These are phyloP conservation scores for Vidua macroura DNA, from an alignment of 2,113 vertebrate species.

Conservation along the genomic window DNA sequence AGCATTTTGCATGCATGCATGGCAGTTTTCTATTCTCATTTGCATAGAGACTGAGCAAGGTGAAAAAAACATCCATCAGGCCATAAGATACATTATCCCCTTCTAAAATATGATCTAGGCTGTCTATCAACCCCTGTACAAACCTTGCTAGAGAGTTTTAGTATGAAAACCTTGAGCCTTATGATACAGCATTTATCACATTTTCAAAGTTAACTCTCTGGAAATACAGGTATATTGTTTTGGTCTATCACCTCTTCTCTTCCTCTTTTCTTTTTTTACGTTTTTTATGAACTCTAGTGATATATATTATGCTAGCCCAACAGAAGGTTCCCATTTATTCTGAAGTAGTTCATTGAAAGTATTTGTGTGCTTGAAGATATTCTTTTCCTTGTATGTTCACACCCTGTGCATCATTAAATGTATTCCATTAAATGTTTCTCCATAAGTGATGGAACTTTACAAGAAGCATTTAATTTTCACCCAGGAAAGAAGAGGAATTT, in stretches of 20 bases:
- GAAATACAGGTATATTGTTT: background rate
- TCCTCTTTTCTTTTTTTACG: background rate
- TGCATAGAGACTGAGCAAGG: background rate
- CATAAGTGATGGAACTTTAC: rapidly evolving
- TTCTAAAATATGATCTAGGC: background rate
- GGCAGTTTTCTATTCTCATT: background rate
- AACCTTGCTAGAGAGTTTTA: background rate
- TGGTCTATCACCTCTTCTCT: background rate
- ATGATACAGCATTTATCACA: background rate
- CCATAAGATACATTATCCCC: background rate
- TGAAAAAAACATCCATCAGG: background rate
- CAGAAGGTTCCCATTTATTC: background rate
- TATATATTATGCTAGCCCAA: background rate
- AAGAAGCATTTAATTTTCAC: background rate
- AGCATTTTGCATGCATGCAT: background rate
- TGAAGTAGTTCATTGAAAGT: background rate
- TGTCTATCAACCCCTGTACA: background rate
- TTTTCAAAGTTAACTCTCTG: background rate
- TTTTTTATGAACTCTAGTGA: background rate
- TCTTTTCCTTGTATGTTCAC: background rate
- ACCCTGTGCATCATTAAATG: background rate
- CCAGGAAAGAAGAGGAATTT: background rate
- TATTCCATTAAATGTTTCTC: background rate
- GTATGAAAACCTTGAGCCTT: slow-evolving; percentile 9
- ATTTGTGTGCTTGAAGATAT: background rate